phyloP scores from a whole-genome alignment of 2,797 vertebrate species.

The Zalophus californianus region DNA sequence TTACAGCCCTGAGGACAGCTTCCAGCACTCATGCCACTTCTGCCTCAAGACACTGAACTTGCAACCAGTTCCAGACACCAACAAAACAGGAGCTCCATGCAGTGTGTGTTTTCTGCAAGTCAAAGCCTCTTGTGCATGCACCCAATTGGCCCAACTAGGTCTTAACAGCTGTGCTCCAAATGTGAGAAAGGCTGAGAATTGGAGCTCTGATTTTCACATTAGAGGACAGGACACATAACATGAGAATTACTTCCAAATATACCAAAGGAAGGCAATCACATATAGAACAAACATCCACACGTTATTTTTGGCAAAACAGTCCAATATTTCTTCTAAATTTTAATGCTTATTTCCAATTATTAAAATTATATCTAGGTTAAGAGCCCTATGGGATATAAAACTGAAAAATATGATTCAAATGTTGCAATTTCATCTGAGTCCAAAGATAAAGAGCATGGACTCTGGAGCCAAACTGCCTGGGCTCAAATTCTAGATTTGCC shows the following conservation, averaged over 20 bases:
- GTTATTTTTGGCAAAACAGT: background rate
- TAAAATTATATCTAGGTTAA: background rate
- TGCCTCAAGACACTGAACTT: background rate
- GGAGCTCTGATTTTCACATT: background rate
- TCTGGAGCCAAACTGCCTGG: background rate
- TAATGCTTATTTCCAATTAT: slow-evolving; percentile 40
- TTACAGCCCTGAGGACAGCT: background rate
- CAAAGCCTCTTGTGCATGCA: background rate
- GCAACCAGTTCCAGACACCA: background rate
- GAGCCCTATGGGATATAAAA: background rate
- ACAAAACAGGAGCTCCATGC: background rate
- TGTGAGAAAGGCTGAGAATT: background rate
- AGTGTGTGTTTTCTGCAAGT: background rate
- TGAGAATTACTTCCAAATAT: background rate
- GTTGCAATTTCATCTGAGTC: background rate
- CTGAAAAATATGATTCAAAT: slow-evolving; percentile 10
- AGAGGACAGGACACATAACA: background rate
- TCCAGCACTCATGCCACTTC: background rate
- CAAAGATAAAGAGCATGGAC: background rate
- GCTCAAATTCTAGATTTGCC: background rate
- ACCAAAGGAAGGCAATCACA: background rate
- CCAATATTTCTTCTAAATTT: background rate
- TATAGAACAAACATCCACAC: background rate
- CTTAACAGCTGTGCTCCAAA: background rate
- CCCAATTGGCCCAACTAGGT: background rate